phyloP scores from a whole-genome alignment of 2,113 vertebrate species.

The Lepus americanus region DNA sequence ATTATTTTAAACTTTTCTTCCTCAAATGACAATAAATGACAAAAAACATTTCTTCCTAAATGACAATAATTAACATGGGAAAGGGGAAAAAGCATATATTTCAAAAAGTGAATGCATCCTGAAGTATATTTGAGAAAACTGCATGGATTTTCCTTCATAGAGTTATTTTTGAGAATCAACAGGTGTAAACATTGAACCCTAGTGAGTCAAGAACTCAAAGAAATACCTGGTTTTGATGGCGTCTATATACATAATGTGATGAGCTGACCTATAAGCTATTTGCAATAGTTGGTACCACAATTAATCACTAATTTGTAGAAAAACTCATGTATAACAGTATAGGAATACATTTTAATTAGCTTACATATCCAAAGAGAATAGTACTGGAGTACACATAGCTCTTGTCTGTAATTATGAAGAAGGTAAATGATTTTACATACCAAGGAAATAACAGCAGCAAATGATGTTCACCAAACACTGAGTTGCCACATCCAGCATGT shows the following conservation, averaged over 20 bases:
- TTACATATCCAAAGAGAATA: not conserved
- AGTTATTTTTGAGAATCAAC: not conserved
- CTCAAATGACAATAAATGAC: not conserved
- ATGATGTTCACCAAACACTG: not conserved
- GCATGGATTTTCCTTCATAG: not conserved
- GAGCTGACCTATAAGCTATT: slow-evolving; percentile 4
- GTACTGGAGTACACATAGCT: not conserved
- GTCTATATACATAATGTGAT: not conserved
- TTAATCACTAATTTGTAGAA: not conserved
- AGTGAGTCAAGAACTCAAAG: not conserved
- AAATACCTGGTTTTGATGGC: not conserved
- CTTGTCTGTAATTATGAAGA: not conserved
- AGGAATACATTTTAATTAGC: not conserved
- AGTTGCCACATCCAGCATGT: not conserved
- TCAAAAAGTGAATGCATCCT: not conserved
- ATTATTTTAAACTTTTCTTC: not conserved
- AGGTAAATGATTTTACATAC: not conserved
- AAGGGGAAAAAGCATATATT: not conserved
- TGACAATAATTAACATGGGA: not conserved
- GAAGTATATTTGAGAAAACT: not conserved
- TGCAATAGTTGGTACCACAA: not conserved
- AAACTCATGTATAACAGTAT: not conserved
- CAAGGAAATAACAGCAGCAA: slow-evolving; percentile 40
- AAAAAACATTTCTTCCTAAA: not conserved
- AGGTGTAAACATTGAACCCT: not conserved